Base-by-base conservation (phyloP, 1,140 invertebrate genomes). In the Reticulitermes speratus region DNA sequence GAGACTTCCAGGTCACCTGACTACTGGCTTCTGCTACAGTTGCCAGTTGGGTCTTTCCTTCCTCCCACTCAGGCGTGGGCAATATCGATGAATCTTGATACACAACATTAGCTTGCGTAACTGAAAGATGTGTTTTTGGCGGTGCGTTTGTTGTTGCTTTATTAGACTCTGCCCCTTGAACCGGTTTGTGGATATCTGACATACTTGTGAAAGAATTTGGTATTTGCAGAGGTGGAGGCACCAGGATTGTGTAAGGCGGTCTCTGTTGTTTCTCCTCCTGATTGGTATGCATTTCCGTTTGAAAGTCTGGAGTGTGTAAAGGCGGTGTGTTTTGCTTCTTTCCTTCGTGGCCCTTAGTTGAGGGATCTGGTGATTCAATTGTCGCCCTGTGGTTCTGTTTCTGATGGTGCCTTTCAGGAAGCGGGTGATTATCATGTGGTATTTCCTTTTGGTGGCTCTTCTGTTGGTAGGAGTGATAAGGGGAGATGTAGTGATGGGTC, bases 151-250 rank as follows among this genome's bases (percentile, higher is more conserved):
- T 84, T 11, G 45, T 44, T 38, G 45, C 30, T n/a, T 84, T 45
- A 12, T 45, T 32, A 0, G 16, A 21, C n/a, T 30, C n/a, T 21
- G 25, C 38, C 82, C 44, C 52, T 32, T 84, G 48, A n/a, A 52
- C 3, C 12, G 48, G 83, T 30, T 30, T 84, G 16, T 52, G 44
- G 25, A 25, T 52, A 9, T 84, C 45, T 55, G 83, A 84, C 83
- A 84, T 52, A 45, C 83, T 84, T 30, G 65, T 75, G 30, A 48
- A 84, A 11, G 45, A 48, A 55, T 84, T 52, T 48, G 83, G 48
- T 12, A 84, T 45, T 21, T 83, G 92, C n/a, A 94, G 91, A 2
- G 95, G 95, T 7, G 95, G 95, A 48, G 95, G 95, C 83, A 95
- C 92, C 85, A 96, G 91, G 89, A 95, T 93, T 0, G 94, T 95